Evolutionary conservation across 2,888 invertebrate species (phyloP).

Genomic region (Drosophila melanocephala): DNA sequence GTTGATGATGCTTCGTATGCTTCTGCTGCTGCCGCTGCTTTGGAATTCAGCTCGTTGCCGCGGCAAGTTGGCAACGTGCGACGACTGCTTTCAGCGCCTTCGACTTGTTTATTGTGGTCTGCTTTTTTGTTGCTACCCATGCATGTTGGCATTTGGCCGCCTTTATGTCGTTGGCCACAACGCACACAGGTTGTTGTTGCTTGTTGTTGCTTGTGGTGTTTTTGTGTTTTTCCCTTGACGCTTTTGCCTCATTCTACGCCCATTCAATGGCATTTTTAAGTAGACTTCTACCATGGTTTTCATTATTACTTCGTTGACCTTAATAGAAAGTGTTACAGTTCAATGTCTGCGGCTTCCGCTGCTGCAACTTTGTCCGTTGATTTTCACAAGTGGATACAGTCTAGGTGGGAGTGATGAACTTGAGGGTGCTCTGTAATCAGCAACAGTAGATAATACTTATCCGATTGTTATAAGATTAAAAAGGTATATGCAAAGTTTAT

Average conservation of each 20-base stretch:
- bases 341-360: constrained; percentile 72
- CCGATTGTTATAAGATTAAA: background rate
- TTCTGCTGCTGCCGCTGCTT: constrained; percentile 10
- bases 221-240: constrained; percentile 38
- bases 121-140: constrained; percentile 51
- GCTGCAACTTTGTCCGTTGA: constrained; percentile 23
- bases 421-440: constrained; percentile 2
- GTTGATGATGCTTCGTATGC: constrained; percentile 25
- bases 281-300: constrained; percentile 35
- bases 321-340: constrained; percentile 82
- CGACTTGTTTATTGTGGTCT: constrained; percentile 48
- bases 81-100: constrained; percentile 41
- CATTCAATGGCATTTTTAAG: constrained; percentile 74
- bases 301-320: constrained; percentile 60
- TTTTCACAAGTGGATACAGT: constrained; percentile 6
- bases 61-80: constrained; percentile 33
- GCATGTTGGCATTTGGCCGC: constrained; percentile 79
- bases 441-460: background rate
- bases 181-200: constrained; percentile 47
- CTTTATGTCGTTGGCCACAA: constrained; percentile 57
- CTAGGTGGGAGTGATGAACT: background rate
- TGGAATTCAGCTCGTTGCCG: constrained; percentile 52
- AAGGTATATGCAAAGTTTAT: too few relatives aligned
- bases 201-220: background rate
- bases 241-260: constrained; percentile 61